Evolutionary conservation across 2,888 invertebrate genomes (phyloP).

Genomic region (Drosophila paracracens): DNA sequence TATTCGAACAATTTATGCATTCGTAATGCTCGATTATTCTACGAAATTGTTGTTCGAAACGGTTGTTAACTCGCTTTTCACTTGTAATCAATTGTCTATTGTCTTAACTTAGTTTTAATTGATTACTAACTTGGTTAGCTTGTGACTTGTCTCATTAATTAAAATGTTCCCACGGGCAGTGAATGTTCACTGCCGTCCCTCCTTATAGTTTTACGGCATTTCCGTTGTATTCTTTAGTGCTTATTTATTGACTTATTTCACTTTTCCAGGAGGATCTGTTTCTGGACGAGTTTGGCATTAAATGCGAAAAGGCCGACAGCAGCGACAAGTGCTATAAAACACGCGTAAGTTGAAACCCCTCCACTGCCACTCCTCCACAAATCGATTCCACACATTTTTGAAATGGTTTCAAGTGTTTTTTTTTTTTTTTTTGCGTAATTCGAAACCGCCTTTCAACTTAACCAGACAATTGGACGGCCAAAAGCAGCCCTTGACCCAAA

Average conservation of each 20-base stretch:
- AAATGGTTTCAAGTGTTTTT: slow-evolving; percentile 45
- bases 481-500: slow-evolving; percentile 22
- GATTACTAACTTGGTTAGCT: neutral
- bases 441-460: slow-evolving; percentile 43
- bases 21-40: slow-evolving; percentile 33
- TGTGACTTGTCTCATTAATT: slow-evolving; percentile 16
- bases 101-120: neutral
- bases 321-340: slow-evolving; percentile 77
- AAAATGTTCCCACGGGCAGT: slow-evolving; percentile 9
- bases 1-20: slow-evolving; percentile 25
- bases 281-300: slow-evolving; percentile 80
- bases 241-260: slow-evolving; percentile 29
- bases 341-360: slow-evolving; percentile 69
- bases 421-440: slow-evolving; percentile 36
- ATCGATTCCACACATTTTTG: neutral
- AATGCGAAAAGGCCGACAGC: slow-evolving; percentile 71
- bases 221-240: slow-evolving; percentile 48
- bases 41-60: slow-evolving; percentile 21
- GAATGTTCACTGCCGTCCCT: neutral
- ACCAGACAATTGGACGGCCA: slow-evolving; percentile 67
- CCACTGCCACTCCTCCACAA: neutral
- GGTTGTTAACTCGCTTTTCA: neutral
- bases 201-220: slow-evolving; percentile 17
- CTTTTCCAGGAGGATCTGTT: slow-evolving; percentile 77
- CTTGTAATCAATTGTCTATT: neutral